Conservation (phyloP, 2,113 vertebrate genomes). For the Zapornia atra region DNA sequence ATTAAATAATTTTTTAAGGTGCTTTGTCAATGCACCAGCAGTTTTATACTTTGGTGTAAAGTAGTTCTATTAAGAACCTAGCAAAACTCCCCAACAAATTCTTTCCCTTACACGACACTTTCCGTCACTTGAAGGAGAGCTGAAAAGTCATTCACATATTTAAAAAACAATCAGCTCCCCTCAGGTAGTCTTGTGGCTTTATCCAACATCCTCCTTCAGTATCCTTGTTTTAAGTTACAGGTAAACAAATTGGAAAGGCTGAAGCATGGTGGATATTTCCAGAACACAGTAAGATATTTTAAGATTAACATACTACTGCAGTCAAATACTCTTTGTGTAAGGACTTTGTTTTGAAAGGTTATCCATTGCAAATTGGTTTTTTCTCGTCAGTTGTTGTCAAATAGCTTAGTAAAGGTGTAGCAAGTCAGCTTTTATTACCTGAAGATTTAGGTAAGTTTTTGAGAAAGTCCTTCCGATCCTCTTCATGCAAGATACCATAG, state of each 20-base stretch:
- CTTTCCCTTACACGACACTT: background rate
- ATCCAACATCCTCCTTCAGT: background rate
- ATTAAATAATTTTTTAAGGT: background rate
- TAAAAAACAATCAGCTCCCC: background rate
- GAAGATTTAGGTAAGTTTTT: slow-evolving; percentile 94
- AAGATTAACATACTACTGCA: background rate
- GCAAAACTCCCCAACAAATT: background rate
- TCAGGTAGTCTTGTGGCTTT: background rate
- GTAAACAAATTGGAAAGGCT: background rate
- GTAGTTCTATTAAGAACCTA: background rate
- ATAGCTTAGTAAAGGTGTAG: background rate
- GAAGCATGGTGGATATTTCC: too few relatives aligned
- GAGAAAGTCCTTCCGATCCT: slow-evolving; percentile 93
- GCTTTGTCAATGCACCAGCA: background rate
- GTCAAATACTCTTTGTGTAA: background rate
- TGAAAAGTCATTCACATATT: background rate
- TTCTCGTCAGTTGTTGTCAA: background rate
- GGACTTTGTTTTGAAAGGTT: background rate
- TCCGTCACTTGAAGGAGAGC: background rate
- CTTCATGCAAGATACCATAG: slow-evolving; percentile 94
- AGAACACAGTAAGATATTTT: background rate
- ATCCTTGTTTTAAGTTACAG: background rate
- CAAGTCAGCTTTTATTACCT: slow-evolving; percentile 75
- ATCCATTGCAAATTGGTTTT: background rate
- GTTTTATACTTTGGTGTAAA: background rate